Evolutionary conservation across 2,113 vertebrate genomes (phyloP).

Genomic region (Zosterops hypoxanthus): DNA sequence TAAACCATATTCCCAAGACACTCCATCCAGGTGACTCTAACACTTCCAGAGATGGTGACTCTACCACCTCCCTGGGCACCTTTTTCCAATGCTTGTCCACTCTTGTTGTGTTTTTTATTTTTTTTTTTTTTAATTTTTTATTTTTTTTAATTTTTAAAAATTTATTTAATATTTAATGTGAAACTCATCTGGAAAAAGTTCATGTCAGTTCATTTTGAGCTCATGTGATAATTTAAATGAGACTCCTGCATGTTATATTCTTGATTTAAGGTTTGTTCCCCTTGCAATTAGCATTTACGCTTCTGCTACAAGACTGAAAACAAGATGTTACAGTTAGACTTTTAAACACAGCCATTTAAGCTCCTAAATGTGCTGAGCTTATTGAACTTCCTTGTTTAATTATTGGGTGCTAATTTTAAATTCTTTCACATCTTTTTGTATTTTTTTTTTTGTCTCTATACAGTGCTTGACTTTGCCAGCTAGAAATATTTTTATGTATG

Average conservation of each 20-base stretch:
- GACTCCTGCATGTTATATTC: neutral
- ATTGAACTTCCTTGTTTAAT: neutral
- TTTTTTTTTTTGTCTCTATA: neutral
- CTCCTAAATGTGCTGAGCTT: neutral
- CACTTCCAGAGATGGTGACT: neutral
- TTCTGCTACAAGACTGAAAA: neutral
- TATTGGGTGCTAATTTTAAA: neutral
- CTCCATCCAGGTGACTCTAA: neutral
- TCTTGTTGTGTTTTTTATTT: neutral
- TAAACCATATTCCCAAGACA: neutral
- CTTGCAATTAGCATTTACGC: neutral
- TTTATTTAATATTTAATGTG: neutral
- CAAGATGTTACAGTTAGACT: neutral
- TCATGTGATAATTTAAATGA: neutral
- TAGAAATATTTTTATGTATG: neutral
- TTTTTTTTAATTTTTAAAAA: too few relatives aligned
- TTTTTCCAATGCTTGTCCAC: neutral
- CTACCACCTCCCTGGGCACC: neutral
- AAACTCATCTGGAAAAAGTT: neutral
- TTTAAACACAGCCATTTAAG: neutral
- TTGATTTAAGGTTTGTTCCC: neutral
- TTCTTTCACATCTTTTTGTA: neutral
- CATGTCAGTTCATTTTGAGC: neutral
- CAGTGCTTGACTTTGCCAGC: neutral
- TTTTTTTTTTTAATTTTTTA: too few relatives aligned